phyloP scores from a whole-genome alignment of 2,888 invertebrate species.

The Nasonovia ribisnigri region DNA sequence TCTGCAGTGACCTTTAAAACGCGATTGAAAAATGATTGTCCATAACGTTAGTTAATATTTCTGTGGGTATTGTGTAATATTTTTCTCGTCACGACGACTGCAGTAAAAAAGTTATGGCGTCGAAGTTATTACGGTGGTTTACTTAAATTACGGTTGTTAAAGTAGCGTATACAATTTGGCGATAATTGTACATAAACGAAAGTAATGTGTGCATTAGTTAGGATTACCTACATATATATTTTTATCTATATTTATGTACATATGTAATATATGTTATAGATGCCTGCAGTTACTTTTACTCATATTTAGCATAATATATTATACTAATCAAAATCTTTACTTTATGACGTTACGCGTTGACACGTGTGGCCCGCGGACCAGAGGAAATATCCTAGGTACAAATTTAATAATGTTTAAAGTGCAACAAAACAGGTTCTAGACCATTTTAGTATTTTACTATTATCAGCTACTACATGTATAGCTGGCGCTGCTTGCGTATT shows the following conservation, averaged over 20 bases:
- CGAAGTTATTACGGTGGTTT: not conserved
- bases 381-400: not conserved
- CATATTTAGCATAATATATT: not conserved
- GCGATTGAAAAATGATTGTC: not conserved
- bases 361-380: not conserved
- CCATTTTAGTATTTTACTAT: slow-evolving; percentile 21
- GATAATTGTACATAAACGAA: not conserved
- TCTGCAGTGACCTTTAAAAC: not conserved
- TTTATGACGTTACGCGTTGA: not conserved
- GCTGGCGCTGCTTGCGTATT: not conserved
- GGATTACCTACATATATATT: not conserved
- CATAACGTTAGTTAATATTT: not conserved
- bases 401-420: slow-evolving; percentile 19
- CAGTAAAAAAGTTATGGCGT: not conserved
- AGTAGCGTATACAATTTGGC: not conserved
- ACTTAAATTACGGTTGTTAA: not conserved
- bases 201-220: not conserved
- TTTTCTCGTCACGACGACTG: not conserved
- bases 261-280: not conserved
- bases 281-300: not conserved
- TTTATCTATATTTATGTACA: not conserved
- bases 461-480: not conserved
- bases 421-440: slow-evolving; percentile 36
- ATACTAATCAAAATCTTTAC: not conserved
- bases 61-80: not conserved